Evolutionary conservation across 2,113 vertebrate genomes (phyloP).

Genomic region (Galeopterus variegatus): DNA sequence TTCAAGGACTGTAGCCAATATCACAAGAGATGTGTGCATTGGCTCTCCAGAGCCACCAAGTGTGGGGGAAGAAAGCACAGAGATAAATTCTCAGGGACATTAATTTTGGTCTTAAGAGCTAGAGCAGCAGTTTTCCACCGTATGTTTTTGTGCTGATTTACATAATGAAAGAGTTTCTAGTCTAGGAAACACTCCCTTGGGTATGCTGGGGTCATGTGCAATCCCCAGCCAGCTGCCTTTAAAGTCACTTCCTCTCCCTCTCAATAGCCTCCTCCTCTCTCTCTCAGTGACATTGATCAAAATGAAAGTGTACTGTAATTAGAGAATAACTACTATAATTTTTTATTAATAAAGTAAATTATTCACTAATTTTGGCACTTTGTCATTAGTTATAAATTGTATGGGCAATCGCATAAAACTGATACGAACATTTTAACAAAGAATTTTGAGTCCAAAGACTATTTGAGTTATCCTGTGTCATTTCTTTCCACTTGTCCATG

Average conservation of each 20-base stretch:
- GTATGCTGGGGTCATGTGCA: not conserved
- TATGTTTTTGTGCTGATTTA: constrained; percentile 33
- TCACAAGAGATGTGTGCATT: not conserved
- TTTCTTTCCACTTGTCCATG: not conserved
- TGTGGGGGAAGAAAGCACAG: not conserved
- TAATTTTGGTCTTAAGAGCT: constrained; percentile 54
- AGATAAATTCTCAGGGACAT: constrained; percentile 15
- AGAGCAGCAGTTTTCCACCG: constrained; percentile 35
- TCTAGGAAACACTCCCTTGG: not conserved
- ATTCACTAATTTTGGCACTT: not conserved
- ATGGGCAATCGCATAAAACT: not conserved
- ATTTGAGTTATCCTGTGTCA: not conserved
- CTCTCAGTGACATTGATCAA: not conserved
- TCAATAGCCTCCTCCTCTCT: not conserved
- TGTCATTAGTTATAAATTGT: not conserved
- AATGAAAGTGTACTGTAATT: not conserved
- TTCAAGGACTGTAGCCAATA: not conserved
- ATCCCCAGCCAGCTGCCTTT: not conserved
- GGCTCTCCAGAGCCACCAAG: not conserved
- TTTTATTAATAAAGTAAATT: not conserved
- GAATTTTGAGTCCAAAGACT: not conserved
- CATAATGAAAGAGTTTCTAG: constrained; percentile 57
- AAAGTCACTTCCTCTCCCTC: not conserved
- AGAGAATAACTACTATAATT: not conserved
- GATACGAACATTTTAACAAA: not conserved